These are phyloP conservation scores for Epicauta chinensis DNA, from an alignment of 1,140 invertebrate genomes.

Conservation along the genomic window DNA sequence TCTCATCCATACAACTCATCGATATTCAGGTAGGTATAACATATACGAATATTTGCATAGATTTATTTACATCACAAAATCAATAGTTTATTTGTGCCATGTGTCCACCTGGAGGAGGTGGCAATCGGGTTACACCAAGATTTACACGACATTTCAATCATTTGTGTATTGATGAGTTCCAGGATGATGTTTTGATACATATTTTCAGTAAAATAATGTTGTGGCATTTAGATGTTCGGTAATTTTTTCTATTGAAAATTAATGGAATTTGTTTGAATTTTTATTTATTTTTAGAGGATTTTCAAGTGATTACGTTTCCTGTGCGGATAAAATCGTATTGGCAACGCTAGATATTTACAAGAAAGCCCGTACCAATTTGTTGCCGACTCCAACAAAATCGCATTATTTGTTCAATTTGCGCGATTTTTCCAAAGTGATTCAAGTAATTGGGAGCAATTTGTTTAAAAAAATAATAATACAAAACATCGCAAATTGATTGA, in stretches of 20 bases:
- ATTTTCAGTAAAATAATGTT: conserved; percentile 89
- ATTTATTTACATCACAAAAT: neutral
- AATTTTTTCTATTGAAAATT: conserved; percentile 11
- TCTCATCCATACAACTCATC: conserved; percentile 74
- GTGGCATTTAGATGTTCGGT: conserved; percentile 90
- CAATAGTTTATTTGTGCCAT: conserved; percentile 75
- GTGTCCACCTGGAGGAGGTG: conserved; percentile 76
- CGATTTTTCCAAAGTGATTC: conserved; percentile 89
- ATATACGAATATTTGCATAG: neutral
- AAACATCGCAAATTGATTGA: neutral
- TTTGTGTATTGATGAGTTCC: conserved; percentile 85
- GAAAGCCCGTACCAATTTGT: conserved; percentile 68
- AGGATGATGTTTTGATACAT: conserved; percentile 72
- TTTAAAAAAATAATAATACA: no score
- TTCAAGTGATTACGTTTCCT: conserved; percentile 91
- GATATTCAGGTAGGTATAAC: conserved; percentile 68
- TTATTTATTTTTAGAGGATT: conserved; percentile 63
- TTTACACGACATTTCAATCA: conserved; percentile 89
- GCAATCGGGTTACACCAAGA: conserved; percentile 76
- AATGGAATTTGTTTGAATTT: neutral
- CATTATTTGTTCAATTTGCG: conserved; percentile 94
- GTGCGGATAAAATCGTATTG: conserved; percentile 80
- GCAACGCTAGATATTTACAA: conserved; percentile 87
- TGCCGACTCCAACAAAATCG: conserved; percentile 86
- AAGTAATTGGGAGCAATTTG: conserved; percentile 46